phyloP scores from a whole-genome alignment of 2,113 vertebrate species.

The Thamnaconus septentrionalis region DNA sequence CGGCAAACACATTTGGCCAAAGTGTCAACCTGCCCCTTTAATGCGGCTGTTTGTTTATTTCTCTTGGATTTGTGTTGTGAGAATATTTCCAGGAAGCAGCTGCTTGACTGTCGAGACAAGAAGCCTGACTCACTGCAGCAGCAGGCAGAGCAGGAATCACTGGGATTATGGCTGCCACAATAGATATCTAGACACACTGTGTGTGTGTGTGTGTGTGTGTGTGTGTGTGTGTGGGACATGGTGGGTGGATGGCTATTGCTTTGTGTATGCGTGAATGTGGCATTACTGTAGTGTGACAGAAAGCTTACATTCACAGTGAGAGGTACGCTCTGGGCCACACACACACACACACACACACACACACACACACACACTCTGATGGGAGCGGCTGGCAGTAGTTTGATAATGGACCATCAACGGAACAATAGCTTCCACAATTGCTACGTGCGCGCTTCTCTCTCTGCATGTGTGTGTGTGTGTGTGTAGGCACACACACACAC shows the following conservation, averaged over 20 bases:
- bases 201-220: background rate
- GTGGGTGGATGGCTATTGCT: background rate
- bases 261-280: conserved; percentile 20
- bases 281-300: conserved; percentile 27
- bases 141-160: conserved; percentile 2
- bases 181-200: background rate
- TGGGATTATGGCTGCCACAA: conserved; percentile 12
- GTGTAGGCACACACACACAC: background rate
- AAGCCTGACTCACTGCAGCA: conserved; percentile 28
- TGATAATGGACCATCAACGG: conserved; percentile 48
- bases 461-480: conserved; percentile 7
- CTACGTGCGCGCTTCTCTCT: too few relatives aligned
- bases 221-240: background rate
- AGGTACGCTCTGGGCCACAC: conserved; percentile 26
- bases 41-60: too few relatives aligned
- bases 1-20: too few relatives aligned
- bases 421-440: conserved; percentile 27
- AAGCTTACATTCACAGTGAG: conserved; percentile 36
- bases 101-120: conserved; percentile 15
- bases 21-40: too few relatives aligned
- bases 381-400: conserved; percentile 26
- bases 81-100: too few relatives aligned
- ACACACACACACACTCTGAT: conserved; percentile 20
- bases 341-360: conserved; percentile 13
- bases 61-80: too few relatives aligned